These are phyloP conservation scores for Drosophila sordidapex DNA, from an alignment of 2,888 invertebrate species.

Conservation along the genomic window DNA sequence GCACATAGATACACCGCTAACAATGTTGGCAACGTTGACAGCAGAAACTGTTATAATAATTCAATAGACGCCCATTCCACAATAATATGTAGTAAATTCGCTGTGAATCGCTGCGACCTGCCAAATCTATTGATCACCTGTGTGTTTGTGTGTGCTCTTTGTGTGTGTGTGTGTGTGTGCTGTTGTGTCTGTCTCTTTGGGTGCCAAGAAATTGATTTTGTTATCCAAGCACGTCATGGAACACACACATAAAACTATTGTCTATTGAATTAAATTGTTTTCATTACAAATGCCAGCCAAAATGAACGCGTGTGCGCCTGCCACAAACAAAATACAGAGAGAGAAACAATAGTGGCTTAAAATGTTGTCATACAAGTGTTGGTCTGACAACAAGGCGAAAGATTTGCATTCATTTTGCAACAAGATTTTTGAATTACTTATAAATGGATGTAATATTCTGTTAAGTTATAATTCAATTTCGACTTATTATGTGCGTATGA, in stretches of 20 bases:
- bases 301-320: conserved; percentile 51
- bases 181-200: conserved; percentile 14
- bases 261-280: conserved; percentile 79
- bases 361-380: conserved; percentile 16
- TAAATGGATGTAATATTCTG: not conserved
- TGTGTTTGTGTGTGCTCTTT: conserved; percentile 2
- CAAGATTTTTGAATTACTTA: not conserved
- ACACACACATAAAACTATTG: conserved; percentile 67
- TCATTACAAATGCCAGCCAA: conserved; percentile 72
- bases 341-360: conserved; percentile 12
- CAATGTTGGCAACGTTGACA: conserved; percentile 72
- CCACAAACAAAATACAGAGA: conserved; percentile 13
- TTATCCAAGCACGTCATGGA: conserved; percentile 74
- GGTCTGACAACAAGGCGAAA: not conserved
- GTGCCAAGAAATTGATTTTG: conserved; percentile 73
- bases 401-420: not conserved
- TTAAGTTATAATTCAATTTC: not conserved
- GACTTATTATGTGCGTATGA: not conserved
- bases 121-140: conserved; percentile 74
- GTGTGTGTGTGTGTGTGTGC: not conserved
- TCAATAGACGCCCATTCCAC: conserved; percentile 74
- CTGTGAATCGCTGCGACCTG: conserved; percentile 68
- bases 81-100: conserved; percentile 72
- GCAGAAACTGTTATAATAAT: conserved; percentile 80
- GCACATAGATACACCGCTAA: conserved; percentile 34